A percentile compares a stretch with the other conserved stretches of the same genome.
These are phyloP conservation scores for Stichopus chloronotus DNA, from an alignment of 35 echinoderm and acorn worm species.

Conservation along the genomic window DNA sequence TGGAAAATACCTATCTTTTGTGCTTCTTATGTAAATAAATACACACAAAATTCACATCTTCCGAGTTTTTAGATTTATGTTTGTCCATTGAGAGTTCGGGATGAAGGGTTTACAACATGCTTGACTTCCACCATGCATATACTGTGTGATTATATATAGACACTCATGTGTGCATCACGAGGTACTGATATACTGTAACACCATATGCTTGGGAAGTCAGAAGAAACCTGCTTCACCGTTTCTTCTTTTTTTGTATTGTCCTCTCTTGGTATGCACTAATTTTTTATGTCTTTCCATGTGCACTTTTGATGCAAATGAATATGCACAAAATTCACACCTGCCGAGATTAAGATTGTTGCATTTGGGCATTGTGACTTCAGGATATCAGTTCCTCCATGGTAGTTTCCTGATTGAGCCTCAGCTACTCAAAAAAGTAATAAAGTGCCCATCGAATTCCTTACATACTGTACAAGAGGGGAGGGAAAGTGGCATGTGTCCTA, in stretches of 20 bases:
- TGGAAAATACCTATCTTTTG: constrained; percentile 3
- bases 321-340: background rate
- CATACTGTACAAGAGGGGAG: background rate
- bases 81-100: too few relatives aligned
- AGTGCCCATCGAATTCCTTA: constrained; percentile 13
- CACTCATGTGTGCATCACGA: background rate
- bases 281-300: constrained; percentile 35
- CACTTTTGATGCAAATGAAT: constrained; percentile 20
- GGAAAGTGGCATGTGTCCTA: constrained; percentile 17
- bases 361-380: constrained; percentile 7
- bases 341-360: background rate
- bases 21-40: constrained; percentile 11
- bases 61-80: background rate
- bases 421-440: constrained; percentile 15
- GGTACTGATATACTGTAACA: too few relatives aligned
- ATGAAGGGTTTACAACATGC: too few relatives aligned
- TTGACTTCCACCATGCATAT: too few relatives aligned
- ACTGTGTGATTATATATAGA: too few relatives aligned
- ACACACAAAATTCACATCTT: background rate
- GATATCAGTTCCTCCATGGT: background rate
- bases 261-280: constrained; percentile 10
- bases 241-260: background rate
- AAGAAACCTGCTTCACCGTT: background rate
- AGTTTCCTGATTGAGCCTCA: background rate
- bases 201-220: background rate